These are phyloP conservation scores for Dermatemys mawii DNA, from an alignment of 2,113 vertebrate genomes.

Conservation along the genomic window DNA sequence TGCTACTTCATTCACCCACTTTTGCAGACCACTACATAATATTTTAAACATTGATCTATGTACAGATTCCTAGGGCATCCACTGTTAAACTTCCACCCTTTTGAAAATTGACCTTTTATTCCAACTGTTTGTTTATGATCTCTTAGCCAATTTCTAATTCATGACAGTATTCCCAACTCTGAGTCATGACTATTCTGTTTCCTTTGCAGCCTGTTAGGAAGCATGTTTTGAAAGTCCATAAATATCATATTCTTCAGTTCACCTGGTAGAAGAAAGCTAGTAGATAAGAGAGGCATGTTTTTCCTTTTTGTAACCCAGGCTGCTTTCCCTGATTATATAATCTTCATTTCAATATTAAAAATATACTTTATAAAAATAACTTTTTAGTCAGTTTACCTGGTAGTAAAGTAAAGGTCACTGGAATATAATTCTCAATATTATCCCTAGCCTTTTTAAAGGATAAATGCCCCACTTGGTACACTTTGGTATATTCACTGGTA, in stretches of 20 bases:
- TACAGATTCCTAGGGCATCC: not conserved
- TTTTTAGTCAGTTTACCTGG: not conserved
- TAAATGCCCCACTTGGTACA: not conserved
- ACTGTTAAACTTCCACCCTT: not conserved
- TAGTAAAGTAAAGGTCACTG: conserved; percentile 1
- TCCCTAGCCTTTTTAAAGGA: conserved; percentile 10
- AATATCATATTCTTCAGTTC: not conserved
- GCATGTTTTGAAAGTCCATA: conserved; percentile 33
- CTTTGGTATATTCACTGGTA: not conserved
- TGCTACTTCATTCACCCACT: not conserved
- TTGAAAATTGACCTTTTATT: not conserved
- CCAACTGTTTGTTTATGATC: not conserved
- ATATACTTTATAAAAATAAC: conserved; percentile 36
- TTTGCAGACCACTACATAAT: not conserved
- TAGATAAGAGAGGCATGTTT: not conserved
- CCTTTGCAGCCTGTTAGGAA: not conserved
- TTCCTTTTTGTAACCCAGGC: not conserved
- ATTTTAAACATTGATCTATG: not conserved
- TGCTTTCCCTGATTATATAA: conserved; percentile 29
- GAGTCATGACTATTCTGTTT: conserved; percentile 5
- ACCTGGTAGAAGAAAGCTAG: not conserved
- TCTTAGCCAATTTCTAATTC: not conserved
- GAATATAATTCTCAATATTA: not conserved
- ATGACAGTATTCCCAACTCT: not conserved
- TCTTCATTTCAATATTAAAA: conserved; percentile 15